A percentile compares a stretch with the other conserved stretches of the same genome.
phyloP scores from a whole-genome alignment of 2,113 vertebrate genomes.

The Halichoerus grypus region DNA sequence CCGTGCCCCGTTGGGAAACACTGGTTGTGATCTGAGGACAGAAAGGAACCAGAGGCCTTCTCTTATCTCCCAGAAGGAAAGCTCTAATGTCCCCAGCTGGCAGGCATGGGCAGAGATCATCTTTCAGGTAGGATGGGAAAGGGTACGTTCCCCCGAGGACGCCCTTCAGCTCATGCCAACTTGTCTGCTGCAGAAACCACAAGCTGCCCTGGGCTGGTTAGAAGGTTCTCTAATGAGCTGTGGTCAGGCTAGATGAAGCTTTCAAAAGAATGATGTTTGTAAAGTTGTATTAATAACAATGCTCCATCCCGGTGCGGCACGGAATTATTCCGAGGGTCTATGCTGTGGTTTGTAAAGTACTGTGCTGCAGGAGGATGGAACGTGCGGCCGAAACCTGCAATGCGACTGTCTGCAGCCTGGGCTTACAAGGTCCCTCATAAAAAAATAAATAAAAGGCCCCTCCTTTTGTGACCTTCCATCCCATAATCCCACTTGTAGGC shows the following conservation, averaged over 20 bases:
- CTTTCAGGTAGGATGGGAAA: rapidly evolving
- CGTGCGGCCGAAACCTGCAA: not conserved
- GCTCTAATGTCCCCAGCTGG: rapidly evolving
- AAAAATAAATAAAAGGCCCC: not conserved
- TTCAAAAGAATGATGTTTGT: constrained; percentile 37
- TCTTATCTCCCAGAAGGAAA: too few species aligned
- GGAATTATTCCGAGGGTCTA: not conserved
- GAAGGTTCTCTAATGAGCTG: constrained; percentile 29
- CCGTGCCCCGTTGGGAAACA: rapidly evolving
- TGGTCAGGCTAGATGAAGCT: constrained; percentile 16
- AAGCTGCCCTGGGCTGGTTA: not conserved
- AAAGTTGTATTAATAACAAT: constrained; percentile 27
- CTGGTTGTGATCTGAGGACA: not conserved
- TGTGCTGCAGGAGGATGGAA: not conserved
- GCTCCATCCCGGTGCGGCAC: rapidly evolving
- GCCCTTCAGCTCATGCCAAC: not conserved
- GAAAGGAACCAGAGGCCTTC: not conserved
- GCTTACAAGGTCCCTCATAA: not conserved
- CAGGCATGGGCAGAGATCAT: not conserved
- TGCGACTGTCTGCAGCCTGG: not conserved
- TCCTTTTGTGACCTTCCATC: not conserved
- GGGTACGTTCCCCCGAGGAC: not conserved
- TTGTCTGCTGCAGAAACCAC: not conserved
- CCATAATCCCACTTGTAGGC: not conserved
- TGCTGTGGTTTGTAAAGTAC: constrained; percentile 34